Base-by-base conservation (phyloP, 2,797 vertebrate species). In the Amphiprion clarkii region DNA sequence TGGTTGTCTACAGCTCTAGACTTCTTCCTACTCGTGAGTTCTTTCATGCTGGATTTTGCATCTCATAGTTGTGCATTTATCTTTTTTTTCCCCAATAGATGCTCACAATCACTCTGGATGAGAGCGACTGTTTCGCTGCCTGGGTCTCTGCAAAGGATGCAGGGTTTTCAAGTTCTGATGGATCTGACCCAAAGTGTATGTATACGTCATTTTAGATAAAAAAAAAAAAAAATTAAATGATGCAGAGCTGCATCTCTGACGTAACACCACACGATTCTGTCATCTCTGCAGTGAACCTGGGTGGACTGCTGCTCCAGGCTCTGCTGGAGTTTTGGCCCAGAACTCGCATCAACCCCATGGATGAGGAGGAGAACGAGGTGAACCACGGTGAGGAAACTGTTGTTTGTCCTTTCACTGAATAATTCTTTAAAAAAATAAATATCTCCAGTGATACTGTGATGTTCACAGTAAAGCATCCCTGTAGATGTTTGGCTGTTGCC, bases 121-220 rank as follows among this genome's bases (percentile, higher is more conserved):
- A 99, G 93, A 98, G 97, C 19, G 98, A 99, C 91, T 99, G 98
- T 82, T 99, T 99, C 73, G 98, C 98, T 57, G 98, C 98, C 58
- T 99, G 98, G 98, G 98, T 99, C 56, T 99, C 98, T 39, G 98
- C 98, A 59, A 99, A 99, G 87, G 98, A 99, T 52, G 98, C 98
- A 13, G 97, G 98, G 23, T 99, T 99, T 91, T 98, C 96, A 71
- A 99, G 97, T 89, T 96, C 97, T 0, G 98, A 99, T 67, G 98
- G 98, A 39, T 99, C 98, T 0, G 98, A 99, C 91, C 98, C 98
- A 76, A 99, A 99, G 93, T 68, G 98, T 99, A 94, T 90, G 96
- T 33, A 91, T 11, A 17, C 48, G 9, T 27, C 3, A 36, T 68
- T 58, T 71, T 33, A 17, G 53, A 42, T 29, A 33, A 7, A 19